Base-by-base conservation (phyloP, 2,113 vertebrate genomes). In the Chaetodon auriga region DNA sequence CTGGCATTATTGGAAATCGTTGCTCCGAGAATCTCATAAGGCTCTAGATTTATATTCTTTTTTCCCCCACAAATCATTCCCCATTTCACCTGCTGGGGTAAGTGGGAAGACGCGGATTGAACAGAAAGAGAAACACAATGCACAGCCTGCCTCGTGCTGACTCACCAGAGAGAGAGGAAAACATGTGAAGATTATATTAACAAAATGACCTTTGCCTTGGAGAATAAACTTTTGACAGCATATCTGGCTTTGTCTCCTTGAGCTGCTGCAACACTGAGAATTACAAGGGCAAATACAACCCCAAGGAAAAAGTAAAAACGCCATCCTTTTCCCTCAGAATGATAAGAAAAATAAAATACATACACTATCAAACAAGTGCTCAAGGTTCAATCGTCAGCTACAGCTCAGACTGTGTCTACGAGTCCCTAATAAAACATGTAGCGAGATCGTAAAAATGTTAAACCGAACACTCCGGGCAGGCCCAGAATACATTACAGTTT, bases 1-100 rank as follows among this genome's bases (percentile, higher is more conserved):
- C 85, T 90, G 91, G 90, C 83, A 68, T 86, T 92, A 93, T 91
- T 92, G 92, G 87, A 95, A 94, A 94, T 93, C 91, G 79, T 93
- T 95, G 90, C 82, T 75, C 85, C 86, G 73, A 90, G 91, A 94
- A 90, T 91, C 92, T 89, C 89, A 93, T 92, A 90, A 87, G 86
- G 72, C 75, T 84, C 55, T 54, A 86, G 84, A 92, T 92, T 91
- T 91, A 93, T 91, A 91, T 81, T 73, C 70, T 9, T 43, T 74
- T n/a, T 74, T n/a, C 63, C 38, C 73, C 30, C n/a, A 85, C 80
- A 89, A 89, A 92, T 92, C 83, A 90, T 87, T 86, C 85, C 70
- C 72, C 41, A 72, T 92, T 88, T 84, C 70, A 84, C 74, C 85
- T 75, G 75, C 75, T 60, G 70, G 73, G 69, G 68, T 73, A 88